Conservation (phyloP, 2,113 vertebrate genomes). For the Saguinus midas region DNA sequence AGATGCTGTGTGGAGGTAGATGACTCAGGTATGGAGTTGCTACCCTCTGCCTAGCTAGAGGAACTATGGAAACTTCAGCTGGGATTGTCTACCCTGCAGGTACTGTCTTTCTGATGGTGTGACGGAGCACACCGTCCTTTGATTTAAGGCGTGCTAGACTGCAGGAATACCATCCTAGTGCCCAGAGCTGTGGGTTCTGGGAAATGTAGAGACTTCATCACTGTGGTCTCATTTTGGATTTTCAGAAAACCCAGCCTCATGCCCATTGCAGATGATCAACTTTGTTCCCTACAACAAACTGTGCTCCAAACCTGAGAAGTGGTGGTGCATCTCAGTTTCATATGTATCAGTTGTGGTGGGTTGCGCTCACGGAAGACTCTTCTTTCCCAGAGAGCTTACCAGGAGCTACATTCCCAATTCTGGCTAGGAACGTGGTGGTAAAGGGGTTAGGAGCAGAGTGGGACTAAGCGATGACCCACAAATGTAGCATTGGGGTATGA, state of each 20-base stretch:
- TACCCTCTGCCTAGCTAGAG: background rate
- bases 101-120: slow-evolving; percentile 7
- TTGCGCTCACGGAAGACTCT: background rate
- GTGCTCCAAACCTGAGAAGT: background rate
- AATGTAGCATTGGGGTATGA: background rate
- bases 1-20: background rate
- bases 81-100: background rate
- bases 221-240: background rate
- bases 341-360: background rate
- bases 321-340: background rate
- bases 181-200: background rate
- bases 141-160: background rate
- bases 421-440: background rate
- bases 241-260: slow-evolving; percentile 37
- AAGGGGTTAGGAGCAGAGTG: background rate
- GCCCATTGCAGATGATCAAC: background rate
- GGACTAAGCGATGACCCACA: background rate
- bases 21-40: background rate
- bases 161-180: background rate
- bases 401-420: slow-evolving; percentile 1
- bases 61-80: slow-evolving; percentile 1
- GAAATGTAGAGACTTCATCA: slow-evolving; percentile 28
- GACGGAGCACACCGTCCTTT: background rate
- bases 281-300: background rate
- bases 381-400: background rate